A percentile compares a stretch with the other conserved stretches of the same genome.
These are phyloP conservation scores for Sciurus niger DNA, from an alignment of 2,113 vertebrate genomes.

Conservation along the genomic window DNA sequence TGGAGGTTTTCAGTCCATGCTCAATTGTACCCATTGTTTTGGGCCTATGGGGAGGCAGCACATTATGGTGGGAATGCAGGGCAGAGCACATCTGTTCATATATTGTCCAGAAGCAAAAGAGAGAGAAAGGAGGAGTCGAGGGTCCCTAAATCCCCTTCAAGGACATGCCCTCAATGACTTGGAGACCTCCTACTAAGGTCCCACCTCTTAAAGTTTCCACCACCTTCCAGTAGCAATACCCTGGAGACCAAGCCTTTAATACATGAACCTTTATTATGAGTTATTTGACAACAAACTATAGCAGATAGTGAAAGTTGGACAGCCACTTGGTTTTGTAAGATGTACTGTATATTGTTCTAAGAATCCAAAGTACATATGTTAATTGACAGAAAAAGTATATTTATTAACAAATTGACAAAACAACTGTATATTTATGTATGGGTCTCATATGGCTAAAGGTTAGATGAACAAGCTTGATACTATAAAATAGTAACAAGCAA, in stretches of 20 bases:
- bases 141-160: background rate
- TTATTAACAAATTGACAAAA: background rate
- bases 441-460: background rate
- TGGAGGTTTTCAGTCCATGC: background rate
- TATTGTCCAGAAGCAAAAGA: background rate
- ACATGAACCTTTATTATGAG: background rate
- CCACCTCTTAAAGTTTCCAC: background rate
- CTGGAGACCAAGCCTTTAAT: background rate
- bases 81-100: background rate
- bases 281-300: background rate
- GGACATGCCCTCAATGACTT: background rate
- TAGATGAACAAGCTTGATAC: background rate
- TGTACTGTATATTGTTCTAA: background rate
- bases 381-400: background rate
- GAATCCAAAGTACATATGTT: background rate
- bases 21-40: background rate
- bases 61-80: too few species aligned
- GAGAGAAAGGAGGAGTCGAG: background rate
- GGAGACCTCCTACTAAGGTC: too few species aligned
- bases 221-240: background rate
- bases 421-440: background rate
- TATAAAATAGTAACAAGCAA: background rate
- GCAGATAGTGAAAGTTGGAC: background rate
- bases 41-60: background rate
- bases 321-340: background rate